Evolutionary conservation across 2,113 vertebrate species (phyloP).

Genomic region (Aplodontia rufa): DNA sequence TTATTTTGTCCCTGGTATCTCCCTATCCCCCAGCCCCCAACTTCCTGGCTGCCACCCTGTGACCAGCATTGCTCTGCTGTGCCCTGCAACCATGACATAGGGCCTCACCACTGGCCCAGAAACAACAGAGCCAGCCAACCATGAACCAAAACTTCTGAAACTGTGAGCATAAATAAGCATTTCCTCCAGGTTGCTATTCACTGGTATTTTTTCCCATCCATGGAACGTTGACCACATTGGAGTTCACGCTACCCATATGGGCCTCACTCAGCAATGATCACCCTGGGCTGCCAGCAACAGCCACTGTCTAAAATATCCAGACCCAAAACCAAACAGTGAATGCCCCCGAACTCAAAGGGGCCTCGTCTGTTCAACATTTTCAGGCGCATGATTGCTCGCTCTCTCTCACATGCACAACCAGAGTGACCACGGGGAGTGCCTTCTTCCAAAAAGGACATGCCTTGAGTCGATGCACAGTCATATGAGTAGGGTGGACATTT

Average conservation of each 20-base stretch:
- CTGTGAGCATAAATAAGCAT: no score
- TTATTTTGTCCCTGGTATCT: neutral
- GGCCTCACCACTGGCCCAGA: no score
- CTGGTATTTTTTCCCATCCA: no score
- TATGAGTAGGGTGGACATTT: neutral
- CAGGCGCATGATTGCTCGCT: neutral
- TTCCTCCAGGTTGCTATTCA: no score
- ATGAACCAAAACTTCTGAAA: no score
- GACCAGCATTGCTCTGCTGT: no score
- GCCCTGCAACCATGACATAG: no score
- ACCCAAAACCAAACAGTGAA: neutral
- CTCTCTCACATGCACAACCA: neutral
- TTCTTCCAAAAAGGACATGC: neutral
- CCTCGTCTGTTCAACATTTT: neutral
- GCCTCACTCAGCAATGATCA: neutral
- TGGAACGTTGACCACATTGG: no score
- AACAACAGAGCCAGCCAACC: no score
- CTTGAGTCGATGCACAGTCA: neutral
- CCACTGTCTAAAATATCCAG: neutral
- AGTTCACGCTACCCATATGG: neutral
- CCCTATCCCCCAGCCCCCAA: no score
- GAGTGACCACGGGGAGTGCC: fast-evolving
- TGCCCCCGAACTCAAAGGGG: neutral
- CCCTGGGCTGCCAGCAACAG: neutral
- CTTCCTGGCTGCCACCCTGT: no score